Percentiles rank a stretch among this genome's conserved stretches.
Evolutionary conservation across 2,797 vertebrate species (phyloP).

Genomic region (Strix occidentalis): DNA sequence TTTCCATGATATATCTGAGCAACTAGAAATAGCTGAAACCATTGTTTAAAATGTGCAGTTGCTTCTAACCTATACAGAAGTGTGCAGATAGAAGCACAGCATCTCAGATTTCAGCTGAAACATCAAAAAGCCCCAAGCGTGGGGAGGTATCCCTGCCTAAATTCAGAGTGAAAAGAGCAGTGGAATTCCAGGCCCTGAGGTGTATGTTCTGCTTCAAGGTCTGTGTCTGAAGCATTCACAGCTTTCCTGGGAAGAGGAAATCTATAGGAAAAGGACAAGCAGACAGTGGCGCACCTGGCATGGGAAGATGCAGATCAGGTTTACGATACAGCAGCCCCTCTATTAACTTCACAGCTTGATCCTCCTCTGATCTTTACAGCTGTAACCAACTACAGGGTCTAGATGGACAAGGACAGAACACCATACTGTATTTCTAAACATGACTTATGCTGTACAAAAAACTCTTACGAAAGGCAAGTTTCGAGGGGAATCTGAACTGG

Average conservation of each 20-base stretch:
- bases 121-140: background rate
- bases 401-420: background rate
- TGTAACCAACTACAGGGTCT: background rate
- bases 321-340: background rate
- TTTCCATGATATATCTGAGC: background rate
- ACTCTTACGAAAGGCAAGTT: background rate
- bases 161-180: background rate
- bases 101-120: background rate
- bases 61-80: background rate
- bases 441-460: background rate
- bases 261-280: background rate
- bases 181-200: background rate
- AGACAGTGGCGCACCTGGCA: accelerated
- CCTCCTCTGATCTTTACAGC: background rate
- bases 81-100: background rate
- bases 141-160: background rate
- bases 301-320: background rate
- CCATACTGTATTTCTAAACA: background rate
- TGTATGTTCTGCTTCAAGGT: background rate
- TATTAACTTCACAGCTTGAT: background rate
- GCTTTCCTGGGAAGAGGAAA: background rate
- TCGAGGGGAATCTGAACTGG: background rate
- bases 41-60: background rate
- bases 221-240: background rate
- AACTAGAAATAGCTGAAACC: background rate